Base-by-base conservation (phyloP, 2,888 invertebrate genomes). In the Acronicta alni region DNA sequence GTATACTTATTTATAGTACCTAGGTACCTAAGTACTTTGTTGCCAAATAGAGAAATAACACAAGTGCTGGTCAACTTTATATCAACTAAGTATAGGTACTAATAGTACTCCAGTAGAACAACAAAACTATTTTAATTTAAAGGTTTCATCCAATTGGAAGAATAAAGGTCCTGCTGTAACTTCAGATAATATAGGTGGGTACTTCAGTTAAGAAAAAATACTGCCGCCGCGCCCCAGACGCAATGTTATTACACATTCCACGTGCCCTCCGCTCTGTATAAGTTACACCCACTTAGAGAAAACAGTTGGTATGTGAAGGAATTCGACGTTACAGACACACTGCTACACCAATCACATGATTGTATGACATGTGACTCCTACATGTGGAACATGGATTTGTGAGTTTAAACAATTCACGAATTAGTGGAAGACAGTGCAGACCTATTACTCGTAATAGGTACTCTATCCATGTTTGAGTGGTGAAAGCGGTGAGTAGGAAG, bases 201-300 rank as follows among this genome's bases (percentile, higher is more conserved):
- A 20, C n/a, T n/a, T n/a, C n/a, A n/a, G n/a, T n/a, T n/a, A n/a
- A n/a, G 51, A 46, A 63, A 45, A 43, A 63, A 58, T 60, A 55
- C 47, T 57, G 46, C 37, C 59, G 42, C 43, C 62, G 56, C 49
- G 43, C 44, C 52, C 57, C 58, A 66, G 61, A 67, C 67, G 47
- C 59, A 55, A 64, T 76, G 72, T 77, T 84, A 82, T 83, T 81
- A 82, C 67, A 78, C 81, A 84, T 84, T 84, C 83, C 83, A 63
- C 66, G 72, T 78, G 68, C 69, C 69, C 72, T 74, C 57, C 66
- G 64, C 57, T 72, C 62, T 60, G 62, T 62, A 55, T 78, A 74
- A 71, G 71, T 75, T 77, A 80, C 75, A 69, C 72, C 71, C 76
- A 72, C 77, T 82, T 76, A 79, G 72, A 79, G 77, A 78, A 79